Base-by-base conservation (phyloP, 2,888 invertebrate genomes). In the Drosophila bunnanda region DNA sequence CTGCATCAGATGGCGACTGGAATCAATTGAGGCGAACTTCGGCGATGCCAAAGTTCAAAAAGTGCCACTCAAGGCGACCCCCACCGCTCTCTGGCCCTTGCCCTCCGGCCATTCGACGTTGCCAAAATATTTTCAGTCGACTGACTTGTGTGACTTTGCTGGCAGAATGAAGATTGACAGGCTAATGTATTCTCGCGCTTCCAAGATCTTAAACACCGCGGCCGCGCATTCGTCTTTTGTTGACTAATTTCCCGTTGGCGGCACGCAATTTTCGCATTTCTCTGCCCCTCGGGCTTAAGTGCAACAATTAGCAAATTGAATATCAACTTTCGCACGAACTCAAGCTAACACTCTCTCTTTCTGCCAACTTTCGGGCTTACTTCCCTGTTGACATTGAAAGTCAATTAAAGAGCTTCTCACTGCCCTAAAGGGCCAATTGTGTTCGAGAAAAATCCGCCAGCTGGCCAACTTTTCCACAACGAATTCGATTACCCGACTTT, bases 111-210 rank as follows among this genome's bases (percentile, higher is more conserved):
- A 61, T 43, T 60, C 25, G 60, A 56, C 76, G 62, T 72, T 81
- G 78, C 80, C 82, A 80, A 83, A 81, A 83, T 82, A 82, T 78
- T 81, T 86, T 81, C 76, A 69, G 56, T 75, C 61, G 54, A 67
- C 75, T 55, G 56, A 50, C 28, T 65, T 53, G 46, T 67, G 43
- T 59, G 66, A 58, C 46, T 52, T 46, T 58, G 66, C 54, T n/a
- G 70, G 70, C 56, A 58, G 44, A 82, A 85, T 88, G 81, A 85
- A 88, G 85, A 85, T 81, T 85, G 85, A 85, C 85, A 85, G 81
- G 86, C 81, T 86, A 85, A 85, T 85, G 86, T 88, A 80, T 79
- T 80, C 78, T 78, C 65, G 67, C 80, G 67, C 39, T 56, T 41
- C 56, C 80, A 74, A 74, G 73, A 78, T 69, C 84, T 57, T 36